These are phyloP conservation scores for Drosophila neocordata DNA, from an alignment of 1,140 invertebrate genomes.

Conservation along the genomic window DNA sequence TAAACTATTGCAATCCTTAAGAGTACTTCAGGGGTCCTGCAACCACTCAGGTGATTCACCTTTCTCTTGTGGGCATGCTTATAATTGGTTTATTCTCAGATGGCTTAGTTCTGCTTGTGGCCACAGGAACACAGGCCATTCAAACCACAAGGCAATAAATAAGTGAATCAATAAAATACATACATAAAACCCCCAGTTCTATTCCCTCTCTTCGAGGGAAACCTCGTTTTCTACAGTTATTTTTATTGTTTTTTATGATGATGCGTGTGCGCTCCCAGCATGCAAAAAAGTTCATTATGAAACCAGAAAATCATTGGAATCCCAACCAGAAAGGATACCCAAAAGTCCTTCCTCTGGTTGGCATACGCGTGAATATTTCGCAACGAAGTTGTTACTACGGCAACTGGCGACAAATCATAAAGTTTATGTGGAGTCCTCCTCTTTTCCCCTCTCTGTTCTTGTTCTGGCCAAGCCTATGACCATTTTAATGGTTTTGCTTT, in stretches of 20 bases:
- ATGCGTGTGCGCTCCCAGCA: slow-evolving; percentile 68
- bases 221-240: background rate
- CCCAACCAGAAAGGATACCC: background rate
- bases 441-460: background rate
- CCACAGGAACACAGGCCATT: background rate
- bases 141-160: slow-evolving; percentile 63
- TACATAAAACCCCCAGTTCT: slow-evolving; percentile 56
- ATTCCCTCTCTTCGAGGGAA: background rate
- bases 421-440: slow-evolving; percentile 50
- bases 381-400: slow-evolving; percentile 71
- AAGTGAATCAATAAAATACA: slow-evolving; percentile 77
- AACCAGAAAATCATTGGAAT: background rate
- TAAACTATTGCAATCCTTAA: background rate
- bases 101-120: slow-evolving; percentile 20
- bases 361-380: slow-evolving; percentile 52
- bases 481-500: slow-evolving; percentile 53
- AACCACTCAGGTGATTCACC: background rate
- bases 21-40: background rate
- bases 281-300: slow-evolving; percentile 74
- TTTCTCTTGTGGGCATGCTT: slow-evolving; percentile 31
- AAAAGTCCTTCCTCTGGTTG: slow-evolving; percentile 34
- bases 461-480: slow-evolving; percentile 31
- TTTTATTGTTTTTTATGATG: slow-evolving; percentile 77
- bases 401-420: slow-evolving; percentile 72
- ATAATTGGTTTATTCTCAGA: slow-evolving; percentile 64